These are phyloP conservation scores for Perca schrenkii DNA, from an alignment of 2,113 vertebrate species.

Conservation along the genomic window DNA sequence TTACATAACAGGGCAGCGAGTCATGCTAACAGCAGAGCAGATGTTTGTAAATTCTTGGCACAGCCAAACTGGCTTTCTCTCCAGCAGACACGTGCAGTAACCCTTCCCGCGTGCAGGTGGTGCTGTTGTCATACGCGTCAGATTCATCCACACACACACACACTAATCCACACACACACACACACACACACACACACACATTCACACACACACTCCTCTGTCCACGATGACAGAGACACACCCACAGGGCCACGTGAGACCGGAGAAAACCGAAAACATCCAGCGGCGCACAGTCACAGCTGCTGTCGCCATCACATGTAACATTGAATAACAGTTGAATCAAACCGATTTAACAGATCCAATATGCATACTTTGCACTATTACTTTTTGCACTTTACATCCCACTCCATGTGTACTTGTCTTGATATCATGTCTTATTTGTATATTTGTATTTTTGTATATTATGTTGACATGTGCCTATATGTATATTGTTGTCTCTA, in stretches of 20 bases:
- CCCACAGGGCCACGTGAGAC: conserved; percentile 66
- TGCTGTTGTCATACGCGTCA: conserved; percentile 76
- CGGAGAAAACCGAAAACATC: conserved; percentile 34
- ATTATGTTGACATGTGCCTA: too few relatives aligned
- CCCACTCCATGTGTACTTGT: too few relatives aligned
- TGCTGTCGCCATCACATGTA: not conserved
- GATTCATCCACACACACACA: not conserved
- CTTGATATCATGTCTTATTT: too few relatives aligned
- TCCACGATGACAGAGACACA: conserved; percentile 52
- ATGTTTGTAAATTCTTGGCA: conserved; percentile 21
- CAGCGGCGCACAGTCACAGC: not conserved
- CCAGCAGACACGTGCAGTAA: conserved; percentile 66
- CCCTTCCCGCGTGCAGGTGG: conserved; percentile 78
- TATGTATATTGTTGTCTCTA: too few relatives aligned
- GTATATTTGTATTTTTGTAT: too few relatives aligned
- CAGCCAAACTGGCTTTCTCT: not conserved
- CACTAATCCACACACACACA: not conserved
- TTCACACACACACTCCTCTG: not conserved
- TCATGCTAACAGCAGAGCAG: not conserved
- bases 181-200: too few relatives aligned
- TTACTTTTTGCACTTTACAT: too few relatives aligned
- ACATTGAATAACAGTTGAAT: not conserved
- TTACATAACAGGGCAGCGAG: not conserved
- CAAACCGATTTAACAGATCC: not conserved
- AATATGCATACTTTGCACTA: too few relatives aligned